Percentiles rank a stretch among this genome's conserved stretches.
phyloP scores from a whole-genome alignment of 2,113 vertebrate species.

The Xerus inauris region DNA sequence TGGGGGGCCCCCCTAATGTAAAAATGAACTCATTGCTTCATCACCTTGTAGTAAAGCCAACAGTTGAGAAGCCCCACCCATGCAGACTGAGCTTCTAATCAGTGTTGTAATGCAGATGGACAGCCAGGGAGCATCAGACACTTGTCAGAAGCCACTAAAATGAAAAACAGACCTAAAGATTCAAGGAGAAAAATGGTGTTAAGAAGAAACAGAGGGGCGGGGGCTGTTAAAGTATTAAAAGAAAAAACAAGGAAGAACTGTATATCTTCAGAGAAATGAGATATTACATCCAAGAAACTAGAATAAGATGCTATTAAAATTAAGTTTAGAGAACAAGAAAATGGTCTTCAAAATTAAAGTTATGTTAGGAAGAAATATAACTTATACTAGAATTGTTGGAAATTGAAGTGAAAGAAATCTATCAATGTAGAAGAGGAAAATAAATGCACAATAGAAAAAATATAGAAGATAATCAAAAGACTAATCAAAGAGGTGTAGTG shows the following conservation, averaged over 20 bases:
- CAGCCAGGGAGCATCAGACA: neutral
- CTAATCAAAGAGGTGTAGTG: neutral
- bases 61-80: neutral
- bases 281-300: neutral
- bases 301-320: conserved; percentile 26
- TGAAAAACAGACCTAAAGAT: neutral
- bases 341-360: conserved; percentile 30
- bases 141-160: neutral
- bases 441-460: neutral
- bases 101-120: neutral
- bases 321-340: conserved; percentile 41
- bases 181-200: neutral
- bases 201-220: conserved; percentile 20
- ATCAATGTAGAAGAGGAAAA: neutral
- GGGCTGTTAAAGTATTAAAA: conserved; percentile 5
- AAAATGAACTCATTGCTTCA: neutral
- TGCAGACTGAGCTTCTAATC: neutral
- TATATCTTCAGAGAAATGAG: conserved; percentile 9
- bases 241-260: neutral
- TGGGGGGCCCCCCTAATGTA: neutral
- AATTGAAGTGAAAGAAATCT: conserved; percentile 24
- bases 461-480: neutral
- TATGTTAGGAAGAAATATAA: neutral
- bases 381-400: neutral
- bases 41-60: neutral